Evolutionary conservation across 2,888 invertebrate genomes (phyloP).

Genomic region (Drosophila percnosoma): DNA sequence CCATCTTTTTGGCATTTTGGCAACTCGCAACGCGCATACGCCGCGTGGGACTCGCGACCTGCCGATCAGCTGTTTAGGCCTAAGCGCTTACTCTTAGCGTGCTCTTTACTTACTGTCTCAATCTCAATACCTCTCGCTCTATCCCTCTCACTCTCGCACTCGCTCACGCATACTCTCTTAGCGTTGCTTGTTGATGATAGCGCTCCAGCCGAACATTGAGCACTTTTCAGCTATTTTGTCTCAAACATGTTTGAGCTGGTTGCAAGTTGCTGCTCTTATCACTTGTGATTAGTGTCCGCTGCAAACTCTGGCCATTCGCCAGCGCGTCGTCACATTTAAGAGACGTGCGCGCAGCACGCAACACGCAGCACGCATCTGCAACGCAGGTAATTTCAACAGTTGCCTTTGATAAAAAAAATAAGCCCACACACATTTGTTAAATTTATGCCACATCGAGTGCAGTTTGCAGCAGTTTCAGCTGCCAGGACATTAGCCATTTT

Average conservation of each 20-base stretch:
- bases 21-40: conserved; percentile 51
- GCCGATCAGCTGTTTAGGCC: conserved; percentile 47
- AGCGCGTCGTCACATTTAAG: conserved; percentile 34
- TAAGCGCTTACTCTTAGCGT: conserved; percentile 21
- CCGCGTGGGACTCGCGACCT: conserved; percentile 39
- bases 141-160: background rate
- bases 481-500: conserved; percentile 19
- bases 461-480: conserved; percentile 21
- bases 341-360: conserved; percentile 44
- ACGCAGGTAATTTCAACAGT: background rate
- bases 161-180: background rate
- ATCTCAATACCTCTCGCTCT: background rate
- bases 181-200: background rate
- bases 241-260: conserved; percentile 64
- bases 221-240: conserved; percentile 42
- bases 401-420: background rate
- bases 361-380: conserved; percentile 8
- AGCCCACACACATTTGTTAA: conserved; percentile 13
- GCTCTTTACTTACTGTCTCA: conserved; percentile 25
- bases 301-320: conserved; percentile 41
- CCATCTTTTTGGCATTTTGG: conserved; percentile 31
- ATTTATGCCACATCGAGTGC: conserved; percentile 60
- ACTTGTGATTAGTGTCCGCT: conserved; percentile 29
- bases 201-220: conserved; percentile 44
- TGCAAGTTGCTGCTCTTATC: conserved; percentile 59